A percentile compares a stretch with the other conserved stretches of the same genome.
Conservation (phyloP, 2,797 vertebrate species). For the Liparis tanakae region DNA sequence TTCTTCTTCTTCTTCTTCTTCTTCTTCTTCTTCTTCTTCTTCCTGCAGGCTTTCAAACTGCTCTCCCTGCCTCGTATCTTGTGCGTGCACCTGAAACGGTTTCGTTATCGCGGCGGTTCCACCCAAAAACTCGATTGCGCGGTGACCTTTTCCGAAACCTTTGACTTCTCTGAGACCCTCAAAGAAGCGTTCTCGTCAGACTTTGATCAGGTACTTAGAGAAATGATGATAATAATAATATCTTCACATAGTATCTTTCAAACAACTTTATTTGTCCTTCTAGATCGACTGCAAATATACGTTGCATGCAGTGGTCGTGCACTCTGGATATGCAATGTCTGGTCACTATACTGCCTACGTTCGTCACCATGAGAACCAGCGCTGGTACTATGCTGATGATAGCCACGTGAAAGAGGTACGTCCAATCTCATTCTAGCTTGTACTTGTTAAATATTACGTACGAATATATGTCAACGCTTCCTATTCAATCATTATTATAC, state of each 20-base stretch:
- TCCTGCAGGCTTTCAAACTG: slow-evolving; percentile 72
- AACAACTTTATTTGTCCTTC: slow-evolving; percentile 16
- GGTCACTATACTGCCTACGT: slow-evolving; percentile 83
- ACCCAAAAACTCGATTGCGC: slow-evolving; percentile 64
- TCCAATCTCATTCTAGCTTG: not conserved
- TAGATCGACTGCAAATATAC: slow-evolving; percentile 69
- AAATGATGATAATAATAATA: not conserved
- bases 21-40: slow-evolving; percentile 13
- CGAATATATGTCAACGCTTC: not conserved
- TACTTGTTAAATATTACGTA: not conserved
- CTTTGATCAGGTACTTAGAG: slow-evolving; percentile 48
- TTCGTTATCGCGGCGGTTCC: not conserved
- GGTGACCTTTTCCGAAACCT: slow-evolving; percentile 74
- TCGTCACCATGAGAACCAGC: not conserved
- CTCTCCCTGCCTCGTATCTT: slow-evolving; percentile 75
- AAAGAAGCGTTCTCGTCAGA: slow-evolving; percentile 26
- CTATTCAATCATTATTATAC: not conserved
- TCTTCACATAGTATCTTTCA: not conserved
- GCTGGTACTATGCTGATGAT: slow-evolving; percentile 78
- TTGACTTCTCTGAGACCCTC: slow-evolving; percentile 53
- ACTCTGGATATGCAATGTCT: slow-evolving; percentile 46
- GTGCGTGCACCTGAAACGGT: slow-evolving; percentile 80
- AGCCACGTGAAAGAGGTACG: slow-evolving; percentile 46
- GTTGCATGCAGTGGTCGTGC: slow-evolving; percentile 80
- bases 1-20: slow-evolving; percentile 7